Evolutionary conservation across 2,888 invertebrate species (phyloP), one percentile per base, ranked within the genome.

Genomic region (Thecocarcelia acutangulata): DNA sequence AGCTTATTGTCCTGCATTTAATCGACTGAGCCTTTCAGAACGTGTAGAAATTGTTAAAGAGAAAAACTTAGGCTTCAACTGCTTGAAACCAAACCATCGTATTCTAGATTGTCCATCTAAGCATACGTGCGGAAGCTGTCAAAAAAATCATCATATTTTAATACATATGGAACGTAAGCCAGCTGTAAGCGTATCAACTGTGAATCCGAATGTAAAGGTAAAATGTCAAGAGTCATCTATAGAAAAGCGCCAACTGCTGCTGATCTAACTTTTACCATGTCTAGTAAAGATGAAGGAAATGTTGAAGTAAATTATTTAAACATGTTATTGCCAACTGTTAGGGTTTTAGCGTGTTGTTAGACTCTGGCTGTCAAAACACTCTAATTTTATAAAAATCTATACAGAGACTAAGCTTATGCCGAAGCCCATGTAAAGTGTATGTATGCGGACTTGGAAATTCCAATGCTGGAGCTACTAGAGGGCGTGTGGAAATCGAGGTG

Each of bases 341-440:
- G n/a, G n/a, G n/a, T n/a, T n/a, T n/a, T n/a, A n/a, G n/a, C n/a
- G n/a, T n/a, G n/a, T n/a, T n/a, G n/a, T n/a, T n/a, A n/a, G n/a
- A n/a, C n/a, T n/a, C n/a, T n/a, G n/a, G n/a, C n/a, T n/a, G n/a
- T 42, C 58, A 75, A 66, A 68, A 75, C 19, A 68, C 59, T 40
- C 13, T 68, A 33, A 33, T 73, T 5, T 42, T 61, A 48, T 37
- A 70, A 59, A 70, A 50, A n/a, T 70, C 37, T 50, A 21, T 12
- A 24, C 17, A 64, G 50, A 28, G 44, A 15, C 48, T 72, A 17
- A 24, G 40, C 0, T n/a, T 72, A 12, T 21, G 28, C 40, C 66
- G 70, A 59, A 44, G 12, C 28, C 69, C 37, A 17, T 42, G 19
- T n/a, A 58, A 58, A 56, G 15, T 83, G 33, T 61, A 52, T 73